Percentiles rank a stretch among this genome's conserved stretches.
Evolutionary conservation across 2,888 invertebrate genomes (phyloP).

Genomic region (Oligia fasciuncula): DNA sequence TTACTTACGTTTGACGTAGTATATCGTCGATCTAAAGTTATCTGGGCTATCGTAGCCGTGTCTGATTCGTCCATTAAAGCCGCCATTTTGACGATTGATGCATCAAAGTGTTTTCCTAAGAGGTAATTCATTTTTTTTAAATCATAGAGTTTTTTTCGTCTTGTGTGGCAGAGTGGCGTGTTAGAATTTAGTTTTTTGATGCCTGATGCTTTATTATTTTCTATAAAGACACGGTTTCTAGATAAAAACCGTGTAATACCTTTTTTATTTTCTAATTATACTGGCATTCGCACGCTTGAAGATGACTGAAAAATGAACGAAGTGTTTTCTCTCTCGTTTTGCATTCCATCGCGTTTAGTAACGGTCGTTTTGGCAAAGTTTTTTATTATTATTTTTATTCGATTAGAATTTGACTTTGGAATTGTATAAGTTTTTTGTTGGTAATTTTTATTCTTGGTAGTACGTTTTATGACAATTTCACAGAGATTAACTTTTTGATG

Average conservation of each 20-base stretch:
- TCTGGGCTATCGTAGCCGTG: constrained; percentile 27
- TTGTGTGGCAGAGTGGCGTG: constrained; percentile 20
- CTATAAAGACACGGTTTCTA: constrained; percentile 37
- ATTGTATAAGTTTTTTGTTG: constrained; percentile 34
- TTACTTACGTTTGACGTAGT: constrained; percentile 45
- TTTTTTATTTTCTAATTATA: constrained; percentile 61
- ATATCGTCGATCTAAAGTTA: constrained; percentile 41
- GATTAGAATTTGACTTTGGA: constrained; percentile 42
- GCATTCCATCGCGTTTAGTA: constrained; percentile 56
- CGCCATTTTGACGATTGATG: constrained; percentile 35
- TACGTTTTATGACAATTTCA: constrained; percentile 6
- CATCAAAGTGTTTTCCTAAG: constrained; percentile 36
- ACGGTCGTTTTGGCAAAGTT: constrained; percentile 40
- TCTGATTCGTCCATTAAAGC: constrained; percentile 46
- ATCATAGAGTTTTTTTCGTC: background rate
- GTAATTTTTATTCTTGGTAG: constrained; percentile 5
- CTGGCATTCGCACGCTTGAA: constrained; percentile 56
- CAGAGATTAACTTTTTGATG: constrained; percentile 12
- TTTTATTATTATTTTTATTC: constrained; percentile 23
- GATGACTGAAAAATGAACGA: constrained; percentile 53
- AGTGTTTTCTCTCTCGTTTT: constrained; percentile 60
- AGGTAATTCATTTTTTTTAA: constrained; percentile 20
- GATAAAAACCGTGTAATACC: constrained; percentile 45
- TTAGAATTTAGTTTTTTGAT: constrained; percentile 16
- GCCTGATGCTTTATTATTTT: constrained; percentile 17